These are phyloP conservation scores for Drymodes brunneopygia DNA, from an alignment of 2,113 vertebrate species.

Conservation along the genomic window DNA sequence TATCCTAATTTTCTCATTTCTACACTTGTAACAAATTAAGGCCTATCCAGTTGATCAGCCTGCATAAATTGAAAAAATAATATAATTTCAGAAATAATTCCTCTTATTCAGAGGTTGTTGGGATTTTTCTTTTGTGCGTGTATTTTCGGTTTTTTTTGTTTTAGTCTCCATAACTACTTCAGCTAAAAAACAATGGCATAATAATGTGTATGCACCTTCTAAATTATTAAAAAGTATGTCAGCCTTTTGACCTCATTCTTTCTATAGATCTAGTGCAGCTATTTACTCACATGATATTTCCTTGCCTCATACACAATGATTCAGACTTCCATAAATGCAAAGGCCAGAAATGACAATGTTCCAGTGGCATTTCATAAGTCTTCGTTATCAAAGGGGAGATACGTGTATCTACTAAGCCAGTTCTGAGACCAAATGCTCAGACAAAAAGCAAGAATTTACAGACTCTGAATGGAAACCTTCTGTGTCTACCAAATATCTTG, in stretches of 20 bases:
- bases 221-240: neutral
- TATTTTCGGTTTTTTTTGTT: neutral
- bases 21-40: neutral
- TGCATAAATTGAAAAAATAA: neutral
- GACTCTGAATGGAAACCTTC: slow-evolving; percentile 5
- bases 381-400: neutral
- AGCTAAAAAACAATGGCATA: neutral
- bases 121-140: neutral
- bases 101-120: neutral
- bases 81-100: neutral
- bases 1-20: neutral
- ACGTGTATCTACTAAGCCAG: neutral
- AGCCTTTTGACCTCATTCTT: neutral
- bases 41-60: neutral
- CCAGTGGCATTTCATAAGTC: neutral
- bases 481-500: neutral
- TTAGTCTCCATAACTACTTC: neutral
- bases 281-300: neutral
- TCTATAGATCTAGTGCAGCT: neutral
- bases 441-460: neutral
- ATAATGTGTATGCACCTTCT: neutral
- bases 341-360: neutral
- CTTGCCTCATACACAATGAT: neutral
- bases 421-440: neutral
- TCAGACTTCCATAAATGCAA: neutral